Evolutionary conservation across 2,888 invertebrate genomes (phyloP), one percentile per base, ranked within the genome.

Genomic region (Parasteatoda lunata): DNA sequence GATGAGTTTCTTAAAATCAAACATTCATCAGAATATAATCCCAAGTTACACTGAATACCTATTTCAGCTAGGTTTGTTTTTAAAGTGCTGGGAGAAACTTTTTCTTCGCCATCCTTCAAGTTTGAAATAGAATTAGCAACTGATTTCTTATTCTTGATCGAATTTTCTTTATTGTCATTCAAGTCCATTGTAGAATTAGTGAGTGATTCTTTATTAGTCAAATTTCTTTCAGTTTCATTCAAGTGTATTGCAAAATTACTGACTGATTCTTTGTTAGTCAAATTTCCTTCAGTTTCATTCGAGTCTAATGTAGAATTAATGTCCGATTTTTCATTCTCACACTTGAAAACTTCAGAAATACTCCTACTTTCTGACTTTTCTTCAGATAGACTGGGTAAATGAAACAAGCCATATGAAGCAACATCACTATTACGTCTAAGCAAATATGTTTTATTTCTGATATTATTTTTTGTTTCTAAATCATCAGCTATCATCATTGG

Each of bases 11-110:
- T 30, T 30, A 30, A 30, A 7, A 4, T 0, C n/a, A 59, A 59
- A 59, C 9, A 8, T 59, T 59, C n/a, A 59, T n/a, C 8, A 7
- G n/a, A 9, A 59, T 8, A 48, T n/a, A 5, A 13, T n/a, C 51
- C 30, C 11, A 73, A 68, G 69, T 81, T 54, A 77, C 85, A 86
- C 45, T 86, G 85, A 13, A 86, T 66, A 11, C 85, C 85, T n/a
- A 75, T 30, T 45, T 81, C 75, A 15, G 65, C 49, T 75, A 68
- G 75, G 59, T 15, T 79, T 30, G n/a, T 13, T 51, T 59, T 9
- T 15, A 71, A 69, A 15, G 47, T 47, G 47, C 11, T 54, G n/a
- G 5, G 4, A 5, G 7, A n/a, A 7, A 51, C 13, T n/a, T 51
- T 51, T 7, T 69, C 68, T 30, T 30, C 30, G 1, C 30, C 2